Evolutionary conservation across 2,113 vertebrate species (phyloP), one percentile per base, ranked within the genome.

Genomic region (Neopipo cinnamomea): DNA sequence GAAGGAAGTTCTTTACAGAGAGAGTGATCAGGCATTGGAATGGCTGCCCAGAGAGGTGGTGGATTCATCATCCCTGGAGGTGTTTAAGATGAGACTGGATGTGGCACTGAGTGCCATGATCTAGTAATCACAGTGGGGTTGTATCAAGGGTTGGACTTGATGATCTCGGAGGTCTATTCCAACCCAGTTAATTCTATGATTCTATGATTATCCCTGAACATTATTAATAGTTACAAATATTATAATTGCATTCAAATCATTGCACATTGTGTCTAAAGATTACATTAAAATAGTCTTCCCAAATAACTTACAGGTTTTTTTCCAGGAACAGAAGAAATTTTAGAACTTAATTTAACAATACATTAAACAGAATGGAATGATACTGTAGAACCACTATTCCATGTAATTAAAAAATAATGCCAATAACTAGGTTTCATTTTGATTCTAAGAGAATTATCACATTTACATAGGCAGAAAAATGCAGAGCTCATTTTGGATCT

Each of bases 371-470:
- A 95, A 89, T 59, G 1, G 22, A 70, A 85, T 53, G 17, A 66
- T 76, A 50, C 18, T 70, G 31, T 35, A 93, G 52, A 67, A 81
- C 22, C 22, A 65, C 6, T 87, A 52, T 58, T 81, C 42, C 39
- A 78, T 49, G 35, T 82, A 59, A 87, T 95, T 91, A 85, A 87
- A 63, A 14, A 88, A 74, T 55, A 80, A 79, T 65, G 61, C 5
- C 6, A 87, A 78, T 65, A 95, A 85, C 88, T 75, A 89, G 9
- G 68, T 91, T 93, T 87, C 27, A 56, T 91, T 93, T 74, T 87
- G 35, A 61, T 78, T 58, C 22, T 87, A 77, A 82, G 30, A 89
- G 52, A 92, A 59, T 91, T 63, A 86, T 65, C 12, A 23, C 20
- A 85, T 77, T 87, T 92, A 7, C 35, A 83, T 79, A 68, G 42